These are phyloP conservation scores for Eidolon dupreanum DNA, from an alignment of 2,797 vertebrate genomes.

Conservation along the genomic window DNA sequence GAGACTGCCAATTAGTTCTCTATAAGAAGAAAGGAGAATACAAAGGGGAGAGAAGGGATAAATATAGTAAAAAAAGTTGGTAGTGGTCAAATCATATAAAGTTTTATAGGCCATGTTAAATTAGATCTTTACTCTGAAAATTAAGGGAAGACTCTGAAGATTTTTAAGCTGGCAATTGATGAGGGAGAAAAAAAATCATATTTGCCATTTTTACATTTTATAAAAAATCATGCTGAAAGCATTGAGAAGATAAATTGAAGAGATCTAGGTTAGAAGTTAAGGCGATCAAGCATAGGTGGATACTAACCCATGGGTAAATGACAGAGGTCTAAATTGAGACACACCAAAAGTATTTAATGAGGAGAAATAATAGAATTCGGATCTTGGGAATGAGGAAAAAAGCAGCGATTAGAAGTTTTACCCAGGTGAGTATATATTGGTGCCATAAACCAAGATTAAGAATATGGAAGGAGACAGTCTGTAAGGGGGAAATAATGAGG, in stretches of 20 bases:
- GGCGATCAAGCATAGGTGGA: neutral
- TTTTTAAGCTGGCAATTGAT: neutral
- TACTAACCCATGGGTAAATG: neutral
- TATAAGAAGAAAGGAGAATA: neutral
- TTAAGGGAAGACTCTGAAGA: neutral
- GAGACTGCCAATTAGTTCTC: neutral
- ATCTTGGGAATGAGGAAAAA: neutral
- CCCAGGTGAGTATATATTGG: neutral
- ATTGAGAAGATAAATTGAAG: neutral
- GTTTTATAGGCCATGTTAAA: neutral
- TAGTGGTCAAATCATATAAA: neutral
- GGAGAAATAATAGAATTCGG: neutral
- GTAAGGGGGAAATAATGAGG: neutral
- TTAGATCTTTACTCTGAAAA: slow-evolving; percentile 22
- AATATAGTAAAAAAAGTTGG: neutral
- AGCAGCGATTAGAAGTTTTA: neutral
- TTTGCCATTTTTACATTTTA: neutral
- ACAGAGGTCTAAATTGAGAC: neutral
- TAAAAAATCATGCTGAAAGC: neutral
- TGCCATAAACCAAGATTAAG: neutral
- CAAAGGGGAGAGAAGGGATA: neutral
- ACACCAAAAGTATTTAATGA: neutral
- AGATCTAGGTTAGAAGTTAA: neutral
- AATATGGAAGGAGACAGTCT: neutral
- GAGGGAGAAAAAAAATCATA: neutral